Evolutionary conservation across 1,140 invertebrate genomes (phyloP), one percentile per base, ranked within the genome.

Genomic region (Drosophila orena): DNA sequence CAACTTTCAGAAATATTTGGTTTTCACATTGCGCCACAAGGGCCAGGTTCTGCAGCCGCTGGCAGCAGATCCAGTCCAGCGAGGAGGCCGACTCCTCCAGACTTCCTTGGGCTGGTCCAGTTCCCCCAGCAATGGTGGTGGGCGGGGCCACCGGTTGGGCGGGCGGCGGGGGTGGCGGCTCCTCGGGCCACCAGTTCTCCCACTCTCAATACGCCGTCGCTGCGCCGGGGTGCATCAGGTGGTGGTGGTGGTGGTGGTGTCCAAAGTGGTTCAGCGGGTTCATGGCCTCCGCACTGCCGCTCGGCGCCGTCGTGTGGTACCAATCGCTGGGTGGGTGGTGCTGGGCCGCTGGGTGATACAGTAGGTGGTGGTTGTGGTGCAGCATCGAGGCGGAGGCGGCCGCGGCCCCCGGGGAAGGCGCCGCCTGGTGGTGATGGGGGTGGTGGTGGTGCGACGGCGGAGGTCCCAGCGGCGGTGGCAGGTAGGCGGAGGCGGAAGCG

Each of bases 281-380:
- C 68, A 95, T 92, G 93, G 91, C 95, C 94, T 95, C 95, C 35
- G 86, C 96, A 94, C 84, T 93, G 93, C 71, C 78, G 10, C 71
- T 95, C 80, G 78, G 94, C 91, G 54, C 94, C 93, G 74, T 92
- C 91, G 77, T 80, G 77, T 92, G 79, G 81, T 92, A 84, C 90
- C 92, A 92, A 38, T 90, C 90, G 55, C 77, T 90, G 17, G 81
- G 88, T 52, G 91, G 86, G 72, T 92, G 90, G 78, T 92, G 91
- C 54, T 92, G 92, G 24, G 90, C 79, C 35, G 91, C 86, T 65
- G 91, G 92, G 79, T 92, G 90, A 72, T 90, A 93, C 1, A 92
- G 50, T 44, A 91, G 73, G 73, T 92, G 92, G 73, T 93, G 92
- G 73, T 91, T 92, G 62, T 92, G 91, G 77, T 90, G 78, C 66